Evolutionary conservation across 1,140 invertebrate species (phyloP).

Genomic region (Stegodyphus dumicola): DNA sequence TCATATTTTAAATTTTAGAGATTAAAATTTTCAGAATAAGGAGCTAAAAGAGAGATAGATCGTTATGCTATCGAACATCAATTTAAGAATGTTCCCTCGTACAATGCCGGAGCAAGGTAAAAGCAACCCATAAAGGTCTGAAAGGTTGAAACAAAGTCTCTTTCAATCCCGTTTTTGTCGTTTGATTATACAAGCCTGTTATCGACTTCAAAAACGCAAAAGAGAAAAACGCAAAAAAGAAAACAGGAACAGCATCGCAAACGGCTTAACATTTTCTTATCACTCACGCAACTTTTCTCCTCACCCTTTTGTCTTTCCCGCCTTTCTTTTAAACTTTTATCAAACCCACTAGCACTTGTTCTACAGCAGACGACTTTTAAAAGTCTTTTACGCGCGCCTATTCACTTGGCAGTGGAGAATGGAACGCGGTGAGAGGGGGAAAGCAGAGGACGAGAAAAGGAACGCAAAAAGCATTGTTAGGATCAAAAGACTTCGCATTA

Average conservation of each 20-base stretch:
- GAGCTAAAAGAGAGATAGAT: no score
- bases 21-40: no score
- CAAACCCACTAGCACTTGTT: slow-evolving; percentile 1
- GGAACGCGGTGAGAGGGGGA: neutral
- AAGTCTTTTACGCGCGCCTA: slow-evolving; percentile 16
- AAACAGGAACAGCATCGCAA: slow-evolving; percentile 40
- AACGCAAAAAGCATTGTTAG: slow-evolving; percentile 54
- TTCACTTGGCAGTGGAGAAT: no score
- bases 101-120: neutral
- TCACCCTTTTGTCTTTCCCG: slow-evolving; percentile 29
- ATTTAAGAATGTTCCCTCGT: no score
- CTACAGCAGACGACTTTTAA: slow-evolving; percentile 21
- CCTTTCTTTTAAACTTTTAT: slow-evolving; percentile 51
- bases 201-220: slow-evolving; percentile 43
- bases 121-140: slow-evolving; percentile 8
- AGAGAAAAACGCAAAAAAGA: slow-evolving; percentile 27
- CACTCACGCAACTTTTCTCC: slow-evolving; percentile 6
- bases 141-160: slow-evolving; percentile 43
- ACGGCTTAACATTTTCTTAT: slow-evolving; percentile 61
- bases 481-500: slow-evolving; percentile 56
- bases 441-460: neutral
- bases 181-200: slow-evolving; percentile 59
- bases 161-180: slow-evolving; percentile 57
- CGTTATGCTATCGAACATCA: no score
- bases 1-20: no score